Evolutionary conservation across 2,113 vertebrate genomes (phyloP).

Genomic region (Cygnus buccinator): DNA sequence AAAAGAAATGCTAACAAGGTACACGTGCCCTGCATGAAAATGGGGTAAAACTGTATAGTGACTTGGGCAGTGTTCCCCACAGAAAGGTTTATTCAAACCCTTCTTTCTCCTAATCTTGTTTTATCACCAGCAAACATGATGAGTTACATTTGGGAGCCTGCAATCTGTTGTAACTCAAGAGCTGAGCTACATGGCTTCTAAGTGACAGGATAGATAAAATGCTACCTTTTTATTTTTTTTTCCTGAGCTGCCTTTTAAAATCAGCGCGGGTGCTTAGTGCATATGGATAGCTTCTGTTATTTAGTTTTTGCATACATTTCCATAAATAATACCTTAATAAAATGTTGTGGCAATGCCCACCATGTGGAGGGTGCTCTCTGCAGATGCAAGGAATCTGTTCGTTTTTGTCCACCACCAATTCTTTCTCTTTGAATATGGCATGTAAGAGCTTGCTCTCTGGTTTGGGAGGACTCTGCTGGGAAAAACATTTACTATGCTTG

Average conservation of each 20-base stretch:
- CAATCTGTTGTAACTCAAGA: background rate
- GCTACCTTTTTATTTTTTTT: background rate
- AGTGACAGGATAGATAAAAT: background rate
- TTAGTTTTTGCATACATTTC: conserved; percentile 35
- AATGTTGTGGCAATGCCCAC: background rate
- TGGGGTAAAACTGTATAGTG: background rate
- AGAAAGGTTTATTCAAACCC: background rate
- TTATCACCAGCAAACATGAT: background rate
- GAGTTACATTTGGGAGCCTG: fast-evolving
- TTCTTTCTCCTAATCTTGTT: background rate
- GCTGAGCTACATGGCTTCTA: background rate
- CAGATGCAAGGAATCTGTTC: background rate
- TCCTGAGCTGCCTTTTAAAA: conserved; percentile 10
- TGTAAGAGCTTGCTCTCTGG: background rate
- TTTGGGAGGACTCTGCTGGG: background rate
- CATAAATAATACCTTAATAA: background rate
- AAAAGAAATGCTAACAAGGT: background rate
- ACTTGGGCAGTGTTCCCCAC: background rate
- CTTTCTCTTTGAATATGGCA: background rate
- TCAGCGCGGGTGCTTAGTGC: background rate
- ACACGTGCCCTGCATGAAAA: background rate
- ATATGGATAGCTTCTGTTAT: background rate
- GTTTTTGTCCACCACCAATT: background rate
- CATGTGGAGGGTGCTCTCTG: background rate
- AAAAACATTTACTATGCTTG: background rate